Evolutionary conservation across 2,113 vertebrate species (phyloP), one percentile per base, ranked within the genome.

Genomic region (Amia ocellicauda): DNA sequence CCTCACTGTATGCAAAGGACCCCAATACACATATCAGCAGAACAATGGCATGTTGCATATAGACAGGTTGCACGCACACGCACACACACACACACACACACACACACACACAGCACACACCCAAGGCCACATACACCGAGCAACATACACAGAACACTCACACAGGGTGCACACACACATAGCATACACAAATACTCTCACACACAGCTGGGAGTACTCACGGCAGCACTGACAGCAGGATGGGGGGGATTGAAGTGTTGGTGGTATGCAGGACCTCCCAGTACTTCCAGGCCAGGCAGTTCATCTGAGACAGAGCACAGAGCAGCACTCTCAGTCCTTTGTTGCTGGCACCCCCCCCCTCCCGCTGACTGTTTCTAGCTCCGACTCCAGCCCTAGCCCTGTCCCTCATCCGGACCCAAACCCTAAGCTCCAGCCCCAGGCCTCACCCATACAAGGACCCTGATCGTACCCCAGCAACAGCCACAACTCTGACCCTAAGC

Each of bases 251-350:
- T 19, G 80, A 77, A 14, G 62, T 27, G 43, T 73, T 84, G 47
- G 84, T 78, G 16, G 60, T 26, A 31, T 75, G 81, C 49, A 85
- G 83, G 16, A 80, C 68, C 1, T 77, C 20, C 88, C 87, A 90
- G 72, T 87, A 88, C 67, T 90, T 92, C 91, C 89, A 91, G 2
- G 88, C 89, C 74, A 92, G 73, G 71, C 91, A 92, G 55, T 87
- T 91, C 49, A 89, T 64, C 90, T 92, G 76, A 62, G 85, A 80
- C 40, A 52, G 64, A 14, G 40, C 67, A 58, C 24, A 54, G 20
- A 63, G 31, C 10, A 47, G 45, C 10, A 17, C 13, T 4, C 2
- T 47, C n/a, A 47, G 10, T 17, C 45, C 11, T 36, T 2, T 11
- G n/a, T n/a, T n/a, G n/a, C n/a, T n/a, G n/a, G n/a, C n/a, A n/a